These are phyloP conservation scores for Speoplatyrhinus poulsoni DNA, from an alignment of 2,113 vertebrate genomes.

Conservation along the genomic window DNA sequence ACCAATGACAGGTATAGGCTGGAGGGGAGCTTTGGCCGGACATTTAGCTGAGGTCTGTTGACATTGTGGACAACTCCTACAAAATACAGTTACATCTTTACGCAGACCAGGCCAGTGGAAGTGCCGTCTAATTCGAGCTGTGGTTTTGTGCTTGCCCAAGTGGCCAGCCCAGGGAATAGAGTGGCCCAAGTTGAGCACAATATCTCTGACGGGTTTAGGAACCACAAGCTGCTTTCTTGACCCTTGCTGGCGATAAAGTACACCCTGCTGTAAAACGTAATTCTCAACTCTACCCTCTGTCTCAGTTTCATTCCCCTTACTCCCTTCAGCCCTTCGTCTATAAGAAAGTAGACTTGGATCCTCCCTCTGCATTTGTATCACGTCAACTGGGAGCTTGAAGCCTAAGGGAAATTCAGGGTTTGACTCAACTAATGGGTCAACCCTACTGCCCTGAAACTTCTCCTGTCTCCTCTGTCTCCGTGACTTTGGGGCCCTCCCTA, in stretches of 20 bases:
- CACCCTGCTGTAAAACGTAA: conserved; percentile 1
- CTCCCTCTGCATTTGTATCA: too few relatives aligned
- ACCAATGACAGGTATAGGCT: background rate
- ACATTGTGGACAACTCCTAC: conserved; percentile 1
- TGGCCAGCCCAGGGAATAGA: background rate
- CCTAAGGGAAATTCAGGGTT: too few relatives aligned
- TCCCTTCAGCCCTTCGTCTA: too few relatives aligned
- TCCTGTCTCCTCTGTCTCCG: too few relatives aligned
- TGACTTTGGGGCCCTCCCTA: too few relatives aligned
- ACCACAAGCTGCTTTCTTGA: background rate
- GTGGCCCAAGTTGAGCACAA: conserved; percentile 8
- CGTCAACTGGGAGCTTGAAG: too few relatives aligned
- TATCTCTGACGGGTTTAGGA: background rate
- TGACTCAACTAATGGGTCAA: too few relatives aligned
- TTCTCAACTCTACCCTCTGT: too few relatives aligned
- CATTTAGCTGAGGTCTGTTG: background rate
- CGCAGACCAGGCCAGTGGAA: conserved; percentile 21
- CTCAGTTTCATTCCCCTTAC: too few relatives aligned
- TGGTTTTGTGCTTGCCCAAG: conserved; percentile 9
- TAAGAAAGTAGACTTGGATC: too few relatives aligned
- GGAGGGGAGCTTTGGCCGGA: background rate
- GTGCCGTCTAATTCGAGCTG: background rate
- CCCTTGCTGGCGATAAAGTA: conserved; percentile 20
- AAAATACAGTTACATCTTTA: conserved; percentile 6
- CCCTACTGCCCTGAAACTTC: too few relatives aligned